Evolutionary conservation across 2,888 invertebrate genomes (phyloP).

Genomic region (Deroplatys truncata): DNA sequence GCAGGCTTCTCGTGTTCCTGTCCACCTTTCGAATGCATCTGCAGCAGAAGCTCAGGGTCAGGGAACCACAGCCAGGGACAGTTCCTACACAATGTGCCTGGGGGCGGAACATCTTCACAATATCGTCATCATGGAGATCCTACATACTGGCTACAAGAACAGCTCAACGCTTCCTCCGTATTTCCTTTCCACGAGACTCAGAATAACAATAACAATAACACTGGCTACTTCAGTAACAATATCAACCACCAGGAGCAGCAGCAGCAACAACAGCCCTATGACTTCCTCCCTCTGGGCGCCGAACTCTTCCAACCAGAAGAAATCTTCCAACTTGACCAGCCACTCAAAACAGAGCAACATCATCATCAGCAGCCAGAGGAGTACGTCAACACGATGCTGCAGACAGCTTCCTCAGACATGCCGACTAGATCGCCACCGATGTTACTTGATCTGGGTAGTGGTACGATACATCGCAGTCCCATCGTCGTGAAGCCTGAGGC

Average conservation of each 20-base stretch:
- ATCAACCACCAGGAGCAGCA: constrained; percentile 25
- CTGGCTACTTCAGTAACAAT: constrained; percentile 36
- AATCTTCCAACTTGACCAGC: constrained; percentile 72
- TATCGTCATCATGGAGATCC: constrained; percentile 21
- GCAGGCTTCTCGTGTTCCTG: constrained; percentile 65
- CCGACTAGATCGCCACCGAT: constrained; percentile 61
- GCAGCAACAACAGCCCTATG: constrained; percentile 37
- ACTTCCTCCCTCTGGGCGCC: constrained; percentile 56
- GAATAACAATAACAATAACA: constrained; percentile 43
- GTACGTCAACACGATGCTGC: constrained; percentile 34
- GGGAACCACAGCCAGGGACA: constrained; percentile 13
- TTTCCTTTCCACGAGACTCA: constrained; percentile 23
- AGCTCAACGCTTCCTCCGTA: constrained; percentile 3
- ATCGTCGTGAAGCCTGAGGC: constrained; percentile 22
- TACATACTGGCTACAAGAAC: constrained; percentile 21
- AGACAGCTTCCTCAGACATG: constrained; percentile 33
- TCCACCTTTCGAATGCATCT: constrained; percentile 71
- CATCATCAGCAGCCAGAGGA: constrained; percentile 41
- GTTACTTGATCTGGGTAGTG: constrained; percentile 66
- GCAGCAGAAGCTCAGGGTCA: constrained; percentile 43
- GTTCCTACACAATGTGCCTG: background rate
- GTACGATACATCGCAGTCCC: constrained; percentile 53
- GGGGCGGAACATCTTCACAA: background rate
- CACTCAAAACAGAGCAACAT: constrained; percentile 44
- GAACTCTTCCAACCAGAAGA: constrained; percentile 74